These are phyloP conservation scores for Pristionchus maxplancki DNA, from an alignment of 2,888 invertebrate species.

Conservation along the genomic window DNA sequence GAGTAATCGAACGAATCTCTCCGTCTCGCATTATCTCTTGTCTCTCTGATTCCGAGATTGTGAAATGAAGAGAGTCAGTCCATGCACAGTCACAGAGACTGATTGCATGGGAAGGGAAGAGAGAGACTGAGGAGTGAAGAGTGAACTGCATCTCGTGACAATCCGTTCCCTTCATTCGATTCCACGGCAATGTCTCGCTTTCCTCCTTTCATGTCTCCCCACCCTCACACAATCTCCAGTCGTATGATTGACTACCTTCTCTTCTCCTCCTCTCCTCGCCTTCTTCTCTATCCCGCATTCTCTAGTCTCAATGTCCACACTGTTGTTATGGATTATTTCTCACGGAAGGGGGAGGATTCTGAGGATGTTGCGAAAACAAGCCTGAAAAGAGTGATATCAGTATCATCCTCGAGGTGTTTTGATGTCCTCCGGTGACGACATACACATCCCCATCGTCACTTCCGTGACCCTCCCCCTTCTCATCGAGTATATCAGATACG, in stretches of 20 bases:
- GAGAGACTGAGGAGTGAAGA: too few species aligned
- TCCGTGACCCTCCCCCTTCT: background rate
- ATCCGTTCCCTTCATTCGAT: background rate
- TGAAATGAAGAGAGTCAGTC: background rate
- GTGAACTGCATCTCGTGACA: background rate
- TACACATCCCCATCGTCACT: background rate
- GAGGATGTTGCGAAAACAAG: conserved; percentile 4
- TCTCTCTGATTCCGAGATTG: background rate
- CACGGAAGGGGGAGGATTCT: background rate
- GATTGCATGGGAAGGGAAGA: background rate
- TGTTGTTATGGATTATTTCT: background rate
- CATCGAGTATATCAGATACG: too few species aligned
- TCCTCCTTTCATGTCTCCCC: background rate
- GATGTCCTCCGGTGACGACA: background rate
- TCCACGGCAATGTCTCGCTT: background rate
- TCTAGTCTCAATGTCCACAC: background rate
- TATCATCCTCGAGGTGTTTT: background rate
- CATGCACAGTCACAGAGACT: background rate
- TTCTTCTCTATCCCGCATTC: background rate
- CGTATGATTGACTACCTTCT: background rate
- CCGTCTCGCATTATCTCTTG: background rate
- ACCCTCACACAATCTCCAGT: conserved; percentile 2
- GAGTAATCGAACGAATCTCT: background rate
- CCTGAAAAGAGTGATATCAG: background rate
- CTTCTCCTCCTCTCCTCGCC: background rate